A percentile compares a stretch with the other conserved stretches of the same genome.
Evolutionary conservation across 1,140 invertebrate genomes (phyloP).

Genomic region (Semibalanus balanoides): DNA sequence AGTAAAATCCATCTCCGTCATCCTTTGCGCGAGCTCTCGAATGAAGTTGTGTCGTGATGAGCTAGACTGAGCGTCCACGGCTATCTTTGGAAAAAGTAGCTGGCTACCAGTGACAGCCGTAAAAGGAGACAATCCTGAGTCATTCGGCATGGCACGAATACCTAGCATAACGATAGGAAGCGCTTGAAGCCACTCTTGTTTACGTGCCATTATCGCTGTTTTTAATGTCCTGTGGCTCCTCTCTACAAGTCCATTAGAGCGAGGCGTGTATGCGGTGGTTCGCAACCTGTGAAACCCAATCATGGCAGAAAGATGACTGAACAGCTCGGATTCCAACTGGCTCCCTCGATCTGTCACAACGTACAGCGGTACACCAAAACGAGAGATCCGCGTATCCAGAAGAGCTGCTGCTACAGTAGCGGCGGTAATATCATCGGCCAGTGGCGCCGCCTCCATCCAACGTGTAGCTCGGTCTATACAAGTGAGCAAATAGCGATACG

Average conservation of each 20-base stretch:
- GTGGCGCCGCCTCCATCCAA: constrained; percentile 1
- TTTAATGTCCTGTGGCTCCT: constrained; percentile 4
- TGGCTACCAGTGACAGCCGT: not conserved
- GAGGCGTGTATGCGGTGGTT: not conserved
- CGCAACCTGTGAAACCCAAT: not conserved
- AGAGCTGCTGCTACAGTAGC: not conserved
- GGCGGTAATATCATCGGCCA: not conserved
- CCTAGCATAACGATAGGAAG: constrained; percentile 6
- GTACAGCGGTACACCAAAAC: constrained; percentile 6
- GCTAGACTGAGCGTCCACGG: not conserved
- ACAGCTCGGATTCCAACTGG: not conserved
- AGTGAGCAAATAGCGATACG: not conserved
- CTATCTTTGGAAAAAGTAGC: not conserved
- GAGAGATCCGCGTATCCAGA: constrained; percentile 3
- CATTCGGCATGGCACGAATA: constrained; percentile 4
- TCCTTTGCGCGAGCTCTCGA: not conserved
- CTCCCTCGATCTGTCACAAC: not conserved
- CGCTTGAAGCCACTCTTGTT: constrained; percentile 8
- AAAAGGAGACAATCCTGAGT: not conserved
- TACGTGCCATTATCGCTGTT: constrained; percentile 8
- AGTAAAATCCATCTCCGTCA: not conserved
- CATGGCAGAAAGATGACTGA: not conserved
- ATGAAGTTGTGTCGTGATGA: not conserved
- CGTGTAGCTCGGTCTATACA: constrained; percentile 8
- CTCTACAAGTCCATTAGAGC: constrained; percentile 1